These are phyloP conservation scores for Branchinecta sandiegonensis DNA, from an alignment of 2,888 invertebrate genomes.

Conservation along the genomic window DNA sequence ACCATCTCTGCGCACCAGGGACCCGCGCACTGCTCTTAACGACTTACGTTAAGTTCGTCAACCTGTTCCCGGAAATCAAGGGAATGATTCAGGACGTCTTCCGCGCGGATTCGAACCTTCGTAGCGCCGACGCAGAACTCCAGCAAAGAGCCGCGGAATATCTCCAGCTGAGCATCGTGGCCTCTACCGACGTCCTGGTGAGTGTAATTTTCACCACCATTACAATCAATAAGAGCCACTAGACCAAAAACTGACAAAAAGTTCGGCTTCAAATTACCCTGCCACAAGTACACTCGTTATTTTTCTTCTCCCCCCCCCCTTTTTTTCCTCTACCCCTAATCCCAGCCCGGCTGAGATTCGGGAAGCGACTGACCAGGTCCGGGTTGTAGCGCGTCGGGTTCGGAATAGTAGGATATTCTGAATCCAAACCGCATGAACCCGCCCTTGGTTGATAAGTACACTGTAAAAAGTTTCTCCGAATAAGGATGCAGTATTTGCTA, in stretches of 20 bases:
- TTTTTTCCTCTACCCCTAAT: not conserved
- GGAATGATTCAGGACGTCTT: conserved; percentile 88
- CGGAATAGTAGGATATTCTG: too few species aligned
- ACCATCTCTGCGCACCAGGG: conserved; percentile 92
- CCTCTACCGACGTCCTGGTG: conserved; percentile 84
- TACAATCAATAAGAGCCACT: too few species aligned
- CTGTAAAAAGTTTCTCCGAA: too few species aligned
- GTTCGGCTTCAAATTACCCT: too few species aligned
- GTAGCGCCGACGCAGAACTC: conserved; percentile 94
- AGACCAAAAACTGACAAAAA: too few species aligned
- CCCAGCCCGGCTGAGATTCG: too few species aligned
- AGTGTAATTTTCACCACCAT: conserved; percentile 28
- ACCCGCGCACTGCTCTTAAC: conserved; percentile 91
- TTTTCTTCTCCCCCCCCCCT: not conserved
- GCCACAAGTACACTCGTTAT: not conserved
- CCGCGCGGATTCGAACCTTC: conserved; percentile 80
- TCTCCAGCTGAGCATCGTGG: conserved; percentile 84
- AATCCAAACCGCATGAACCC: too few species aligned
- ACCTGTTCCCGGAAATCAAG: conserved; percentile 97
- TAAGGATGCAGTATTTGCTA: too few species aligned
- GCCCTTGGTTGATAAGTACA: too few species aligned
- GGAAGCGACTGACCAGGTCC: too few species aligned
- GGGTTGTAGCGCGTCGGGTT: too few species aligned
- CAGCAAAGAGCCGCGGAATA: conserved; percentile 98
- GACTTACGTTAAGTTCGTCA: conserved; percentile 98